These are phyloP conservation scores for Anguilla marmorata DNA, from an alignment of 2,797 vertebrate species.

Conservation along the genomic window DNA sequence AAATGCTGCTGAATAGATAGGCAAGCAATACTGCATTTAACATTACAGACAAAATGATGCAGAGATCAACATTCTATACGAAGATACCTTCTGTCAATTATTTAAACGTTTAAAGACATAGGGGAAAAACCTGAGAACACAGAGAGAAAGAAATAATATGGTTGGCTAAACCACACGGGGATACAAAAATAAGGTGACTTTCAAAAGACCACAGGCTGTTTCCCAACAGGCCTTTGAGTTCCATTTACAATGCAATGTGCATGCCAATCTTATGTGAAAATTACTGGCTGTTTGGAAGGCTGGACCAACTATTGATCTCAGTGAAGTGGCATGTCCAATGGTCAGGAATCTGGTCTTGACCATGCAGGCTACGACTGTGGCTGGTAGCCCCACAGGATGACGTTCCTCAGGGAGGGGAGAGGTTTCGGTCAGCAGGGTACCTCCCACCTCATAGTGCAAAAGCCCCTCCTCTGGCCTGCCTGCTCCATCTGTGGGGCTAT, in stretches of 20 bases:
- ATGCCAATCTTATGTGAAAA: not conserved
- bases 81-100: not conserved
- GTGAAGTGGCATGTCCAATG: not conserved
- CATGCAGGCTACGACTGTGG: too few species aligned
- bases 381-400: too few species aligned
- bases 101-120: not conserved
- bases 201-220: not conserved
- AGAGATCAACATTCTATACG: not conserved
- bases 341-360: not conserved
- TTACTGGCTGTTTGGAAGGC: not conserved
- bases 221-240: not conserved
- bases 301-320: not conserved
- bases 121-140: not conserved
- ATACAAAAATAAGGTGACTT: not conserved
- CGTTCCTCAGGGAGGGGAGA: too few species aligned
- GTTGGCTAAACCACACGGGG: not conserved
- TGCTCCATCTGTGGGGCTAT: not conserved
- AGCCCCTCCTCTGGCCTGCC: not conserved
- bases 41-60: not conserved
- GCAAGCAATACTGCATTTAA: not conserved
- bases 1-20: not conserved
- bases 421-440: not conserved
- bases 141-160: not conserved
- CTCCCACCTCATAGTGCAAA: not conserved
- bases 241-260: not conserved